Evolutionary conservation across 2,888 invertebrate genomes (phyloP).

Genomic region (Bombylius discolor): DNA sequence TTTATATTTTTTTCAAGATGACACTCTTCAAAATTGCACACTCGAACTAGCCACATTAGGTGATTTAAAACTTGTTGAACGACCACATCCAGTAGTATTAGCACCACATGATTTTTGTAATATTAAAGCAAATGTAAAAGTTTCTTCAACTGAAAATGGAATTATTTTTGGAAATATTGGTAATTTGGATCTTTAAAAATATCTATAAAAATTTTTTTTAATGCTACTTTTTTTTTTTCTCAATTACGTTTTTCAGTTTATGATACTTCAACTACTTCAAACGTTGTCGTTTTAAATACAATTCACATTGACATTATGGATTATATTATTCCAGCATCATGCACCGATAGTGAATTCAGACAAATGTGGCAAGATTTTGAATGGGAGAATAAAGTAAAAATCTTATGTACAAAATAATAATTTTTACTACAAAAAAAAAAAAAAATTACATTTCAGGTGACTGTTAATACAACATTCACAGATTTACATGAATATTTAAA

Average conservation of each 20-base stretch:
- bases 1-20: slow-evolving; percentile 40
- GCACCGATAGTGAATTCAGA: slow-evolving; percentile 92
- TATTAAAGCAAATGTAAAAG: slow-evolving; percentile 97
- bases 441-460: slow-evolving; percentile 25
- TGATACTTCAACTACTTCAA: slow-evolving; percentile 64
- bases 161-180: slow-evolving; percentile 99
- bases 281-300: slow-evolving; percentile 96
- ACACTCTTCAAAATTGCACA: slow-evolving; percentile 95
- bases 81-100: slow-evolving; percentile 88
- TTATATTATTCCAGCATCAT: slow-evolving; percentile 89
- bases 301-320: slow-evolving; percentile 99
- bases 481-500: slow-evolving; percentile 87
- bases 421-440: neutral
- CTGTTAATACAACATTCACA: slow-evolving; percentile 85
- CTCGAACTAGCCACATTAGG: slow-evolving; percentile 95
- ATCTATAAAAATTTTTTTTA: neutral
- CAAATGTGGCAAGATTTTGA: slow-evolving; percentile 99
- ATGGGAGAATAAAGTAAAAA: slow-evolving; percentile 93
- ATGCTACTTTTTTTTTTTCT: neutral
- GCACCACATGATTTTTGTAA: slow-evolving; percentile 96
- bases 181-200: slow-evolving; percentile 23
- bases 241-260: slow-evolving; percentile 52
- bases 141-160: slow-evolving; percentile 99
- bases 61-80: slow-evolving; percentile 94
- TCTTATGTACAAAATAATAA: neutral